Evolutionary conservation across 2,113 vertebrate genomes (phyloP).

Genomic region (Benitochromis conjunctus): DNA sequence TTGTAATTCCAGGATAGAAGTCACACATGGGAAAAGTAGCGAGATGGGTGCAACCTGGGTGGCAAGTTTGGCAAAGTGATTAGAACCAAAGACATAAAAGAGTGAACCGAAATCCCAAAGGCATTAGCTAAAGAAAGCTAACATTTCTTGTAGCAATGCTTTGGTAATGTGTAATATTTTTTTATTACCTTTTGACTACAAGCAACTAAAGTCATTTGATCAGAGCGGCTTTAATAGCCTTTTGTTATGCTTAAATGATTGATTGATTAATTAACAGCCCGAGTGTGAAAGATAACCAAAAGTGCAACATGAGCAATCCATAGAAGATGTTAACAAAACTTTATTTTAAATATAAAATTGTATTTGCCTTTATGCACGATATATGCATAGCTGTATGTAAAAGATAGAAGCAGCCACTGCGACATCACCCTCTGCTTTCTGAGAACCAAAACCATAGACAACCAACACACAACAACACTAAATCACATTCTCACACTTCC

Average conservation of each 20-base stretch:
- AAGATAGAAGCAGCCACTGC: not conserved
- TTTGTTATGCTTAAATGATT: not conserved
- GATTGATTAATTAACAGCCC: not conserved
- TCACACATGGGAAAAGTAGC: not conserved
- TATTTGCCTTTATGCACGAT: not conserved
- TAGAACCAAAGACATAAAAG: not conserved
- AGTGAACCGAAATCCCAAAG: not conserved
- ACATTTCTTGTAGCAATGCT: not conserved
- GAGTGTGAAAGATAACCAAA: not conserved
- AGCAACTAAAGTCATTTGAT: not conserved
- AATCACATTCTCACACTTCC: too few species aligned
- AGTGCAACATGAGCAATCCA: rapidly evolving
- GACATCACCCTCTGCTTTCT: not conserved
- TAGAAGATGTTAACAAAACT: not conserved
- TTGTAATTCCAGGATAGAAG: not conserved
- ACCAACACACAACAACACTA: too few species aligned
- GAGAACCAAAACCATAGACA: not conserved
- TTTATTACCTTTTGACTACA: too few species aligned
- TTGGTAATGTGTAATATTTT: too few species aligned
- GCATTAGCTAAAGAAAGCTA: rapidly evolving
- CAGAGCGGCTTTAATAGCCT: not conserved
- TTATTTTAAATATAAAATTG: not conserved
- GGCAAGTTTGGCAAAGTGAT: not conserved
- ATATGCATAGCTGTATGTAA: not conserved
- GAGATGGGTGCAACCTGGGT: not conserved